Evolutionary conservation across 2,113 vertebrate genomes (phyloP).

Genomic region (Mastomys natalensis): DNA sequence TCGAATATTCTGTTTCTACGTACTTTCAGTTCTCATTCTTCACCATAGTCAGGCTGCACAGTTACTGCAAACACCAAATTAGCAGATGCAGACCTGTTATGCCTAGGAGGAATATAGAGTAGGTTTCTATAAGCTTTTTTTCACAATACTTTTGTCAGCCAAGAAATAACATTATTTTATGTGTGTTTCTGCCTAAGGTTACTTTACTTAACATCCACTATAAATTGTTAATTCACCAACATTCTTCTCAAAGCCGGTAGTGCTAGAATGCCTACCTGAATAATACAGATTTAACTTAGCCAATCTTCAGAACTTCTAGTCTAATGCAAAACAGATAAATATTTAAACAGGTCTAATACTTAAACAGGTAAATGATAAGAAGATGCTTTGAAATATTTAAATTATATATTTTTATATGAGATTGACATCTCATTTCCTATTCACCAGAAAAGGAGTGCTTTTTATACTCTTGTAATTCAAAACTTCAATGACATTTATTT

Average conservation of each 20-base stretch:
- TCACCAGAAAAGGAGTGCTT: neutral
- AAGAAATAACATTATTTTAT: conserved; percentile 2
- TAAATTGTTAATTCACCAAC: neutral
- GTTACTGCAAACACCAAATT: neutral
- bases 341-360: no score
- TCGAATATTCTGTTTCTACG: neutral
- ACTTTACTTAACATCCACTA: neutral
- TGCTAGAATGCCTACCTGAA: neutral
- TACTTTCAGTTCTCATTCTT: neutral
- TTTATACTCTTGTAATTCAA: conserved; percentile 4
- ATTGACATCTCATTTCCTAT: neutral
- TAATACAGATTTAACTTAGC: neutral
- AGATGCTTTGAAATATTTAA: conserved; percentile 21
- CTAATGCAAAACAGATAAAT: neutral
- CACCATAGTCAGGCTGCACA: neutral
- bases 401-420: neutral
- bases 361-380: conserved; percentile 3
- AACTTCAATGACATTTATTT: conserved; percentile 9
- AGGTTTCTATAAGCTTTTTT: neutral
- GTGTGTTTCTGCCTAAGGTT: conserved; percentile 39
- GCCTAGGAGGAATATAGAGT: neutral
- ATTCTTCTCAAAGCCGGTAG: neutral
- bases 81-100: neutral
- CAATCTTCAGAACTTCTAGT: neutral
- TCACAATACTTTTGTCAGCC: conserved; percentile 7